Evolutionary conservation across 1,140 invertebrate genomes (phyloP).

Genomic region (Caerostris extrusa): DNA sequence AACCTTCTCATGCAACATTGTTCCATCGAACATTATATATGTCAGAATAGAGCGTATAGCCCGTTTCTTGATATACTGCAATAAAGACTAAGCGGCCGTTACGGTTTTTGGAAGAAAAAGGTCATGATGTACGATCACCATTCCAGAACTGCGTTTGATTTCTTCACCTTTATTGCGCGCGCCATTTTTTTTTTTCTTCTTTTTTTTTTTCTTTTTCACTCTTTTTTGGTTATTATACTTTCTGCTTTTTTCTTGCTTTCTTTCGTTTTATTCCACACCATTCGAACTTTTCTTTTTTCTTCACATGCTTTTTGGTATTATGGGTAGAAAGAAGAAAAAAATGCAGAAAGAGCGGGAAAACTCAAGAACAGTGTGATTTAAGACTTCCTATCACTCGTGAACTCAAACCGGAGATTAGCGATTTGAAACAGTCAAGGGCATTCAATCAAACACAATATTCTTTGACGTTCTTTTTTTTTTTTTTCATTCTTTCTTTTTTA

Average conservation of each 20-base stretch:
- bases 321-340: background rate
- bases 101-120: constrained; percentile 48
- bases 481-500: background rate
- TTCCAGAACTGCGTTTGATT: constrained; percentile 65
- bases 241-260: background rate
- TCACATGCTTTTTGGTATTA: background rate
- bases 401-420: constrained; percentile 73
- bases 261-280: constrained; percentile 36
- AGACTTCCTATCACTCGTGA: constrained; percentile 22
- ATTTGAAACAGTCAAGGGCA: constrained; percentile 71
- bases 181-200: constrained; percentile 14
- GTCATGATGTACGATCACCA: constrained; percentile 68
- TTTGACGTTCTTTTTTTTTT: constrained; percentile 57
- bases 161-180: constrained; percentile 67
- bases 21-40: constrained; percentile 40
- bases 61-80: constrained; percentile 55
- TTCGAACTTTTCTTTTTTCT: background rate
- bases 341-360: constrained; percentile 19
- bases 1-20: constrained; percentile 35
- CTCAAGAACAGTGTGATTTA: constrained; percentile 41
- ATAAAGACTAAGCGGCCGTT: constrained; percentile 70
- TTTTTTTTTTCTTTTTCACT: background rate
- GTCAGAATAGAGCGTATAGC: constrained; percentile 32
- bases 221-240: background rate
- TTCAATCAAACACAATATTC: constrained; percentile 76